Evolutionary conservation across 2,888 invertebrate species (phyloP).

Genomic region (Seira musarum): DNA sequence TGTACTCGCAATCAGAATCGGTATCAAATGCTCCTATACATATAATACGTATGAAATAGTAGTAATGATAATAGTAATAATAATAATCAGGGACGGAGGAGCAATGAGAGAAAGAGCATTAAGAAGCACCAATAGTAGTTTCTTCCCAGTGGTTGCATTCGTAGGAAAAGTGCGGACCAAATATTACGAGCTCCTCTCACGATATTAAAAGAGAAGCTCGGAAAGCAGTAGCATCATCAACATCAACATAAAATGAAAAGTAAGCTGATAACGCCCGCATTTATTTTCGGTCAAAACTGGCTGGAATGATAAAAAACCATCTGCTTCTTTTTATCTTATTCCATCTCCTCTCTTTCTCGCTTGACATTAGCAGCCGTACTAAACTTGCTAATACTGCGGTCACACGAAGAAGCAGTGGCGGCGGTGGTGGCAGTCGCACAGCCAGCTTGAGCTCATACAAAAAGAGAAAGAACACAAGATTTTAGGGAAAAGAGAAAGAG

Average conservation of each 20-base stretch:
- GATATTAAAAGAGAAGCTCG: constrained; percentile 4
- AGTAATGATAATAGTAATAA: background rate
- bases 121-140: background rate
- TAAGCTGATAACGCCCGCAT: constrained; percentile 60
- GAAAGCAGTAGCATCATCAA: constrained; percentile 32
- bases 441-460: constrained; percentile 1
- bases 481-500: constrained; percentile 28
- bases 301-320: constrained; percentile 59
- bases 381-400: constrained; percentile 8
- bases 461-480: constrained; percentile 13
- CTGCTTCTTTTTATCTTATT: constrained; percentile 53
- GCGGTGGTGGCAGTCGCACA: background rate
- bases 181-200: background rate
- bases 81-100: constrained; percentile 5
- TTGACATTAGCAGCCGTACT: constrained; percentile 43
- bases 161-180: background rate
- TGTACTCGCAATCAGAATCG: no score
- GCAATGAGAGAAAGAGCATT: constrained; percentile 16
- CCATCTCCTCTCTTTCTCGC: constrained; percentile 44
- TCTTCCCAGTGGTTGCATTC: no score
- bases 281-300: constrained; percentile 50
- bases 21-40: background rate
- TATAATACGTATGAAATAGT: constrained; percentile 6
- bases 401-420: background rate
- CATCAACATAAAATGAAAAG: constrained; percentile 39